Base-by-base conservation (phyloP, 1,140 invertebrate species). In the Pomacea maculata region DNA sequence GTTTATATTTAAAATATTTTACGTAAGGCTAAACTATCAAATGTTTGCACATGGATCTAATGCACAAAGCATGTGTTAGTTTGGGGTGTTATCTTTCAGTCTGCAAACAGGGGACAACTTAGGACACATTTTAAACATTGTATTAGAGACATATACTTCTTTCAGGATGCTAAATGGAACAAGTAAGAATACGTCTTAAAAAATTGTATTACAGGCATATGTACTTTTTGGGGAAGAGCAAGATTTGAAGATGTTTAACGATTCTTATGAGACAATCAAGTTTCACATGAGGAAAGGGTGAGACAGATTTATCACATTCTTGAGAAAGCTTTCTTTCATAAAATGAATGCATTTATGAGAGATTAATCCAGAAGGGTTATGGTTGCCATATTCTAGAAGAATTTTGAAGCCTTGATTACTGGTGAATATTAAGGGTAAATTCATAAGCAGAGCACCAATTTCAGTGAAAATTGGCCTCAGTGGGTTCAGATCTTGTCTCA, bases 201-300 rank as follows among this genome's bases (percentile, higher is more conserved):
- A 34, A 12, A 10, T 75, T 78, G 70, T 83, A 34, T 86, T 88
- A 63, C 85, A 90, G 88, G 84, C 93, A 34, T 94, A 93, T 84
- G 94, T 95, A 83, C 84, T 95, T 61, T 95, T 95, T 91, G 94
- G 94, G 45, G 93, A 95, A 80, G 85, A 91, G 78, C 91, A 93
- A 82, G 93, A 94, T 86, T 90, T 93, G 61, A 82, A 90, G 75
- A 94, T 94, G 92, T 95, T 94, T 86, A 93, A 93, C 88, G 93
- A 94, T 86, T 92, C 92, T 8, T 94, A 94, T 88, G 88, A 91
- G 75, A 90, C 89, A 52, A 94, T 95, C 71, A 94, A 94, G 85
- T 92, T 92, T 81, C 93, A 94, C 87, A 91, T 95, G 90, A 89
- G 94, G 81, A 91, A 92, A 91, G 94, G 94, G 92, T 93, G 91